Evolutionary conservation across 2,113 vertebrate genomes (phyloP), one percentile per base, ranked within the genome.

Genomic region (Ceyx melanurus): DNA sequence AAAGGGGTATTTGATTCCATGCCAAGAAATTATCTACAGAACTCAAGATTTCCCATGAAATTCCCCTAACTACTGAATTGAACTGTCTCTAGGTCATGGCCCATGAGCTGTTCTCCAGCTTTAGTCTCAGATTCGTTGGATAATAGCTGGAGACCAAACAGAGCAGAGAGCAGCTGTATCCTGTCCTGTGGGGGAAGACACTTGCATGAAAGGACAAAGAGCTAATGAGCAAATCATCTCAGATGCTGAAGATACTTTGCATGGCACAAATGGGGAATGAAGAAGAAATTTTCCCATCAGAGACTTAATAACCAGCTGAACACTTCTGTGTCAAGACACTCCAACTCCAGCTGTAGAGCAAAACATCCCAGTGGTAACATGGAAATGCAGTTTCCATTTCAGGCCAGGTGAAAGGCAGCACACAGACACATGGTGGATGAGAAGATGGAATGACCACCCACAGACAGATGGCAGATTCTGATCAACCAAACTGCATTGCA

Each of bases 71-170:
- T 79, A 45, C 97, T 97, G 92, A 91, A 91, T 97, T 98, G 88
- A 96, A 96, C 98, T 97, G 95, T 98, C 97, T 95, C 93, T 95
- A 98, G 98, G 98, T 98, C 96, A 97, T 98, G 98, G 97, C 97
- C 75, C 98, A 98, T 81, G 97, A 98, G 82, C 97, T 98, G 91
- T 98, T 98, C 97, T 97, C 95, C 95, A 97, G 51, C 95, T 97
- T 98, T 98, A 98, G 97, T 94, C 97, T 97, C 92, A 97, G 97
- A 96, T 92, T 97, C 94, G 93, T 95, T 97, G 98, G 97, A 97
- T 97, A 96, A 97, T 92, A 96, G 88, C 72, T 86, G 96, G 83
- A 92, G 93, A 91, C 92, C 96, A 90, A 90, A 93, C 25, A 51
- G 26, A 91, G 79, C 87, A 95, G 93, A 91, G 87, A 91, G 95